Percentiles rank a stretch among this genome's conserved stretches.
Conservation (phyloP, 2,888 invertebrate genomes). For the Campoletis raptor region DNA sequence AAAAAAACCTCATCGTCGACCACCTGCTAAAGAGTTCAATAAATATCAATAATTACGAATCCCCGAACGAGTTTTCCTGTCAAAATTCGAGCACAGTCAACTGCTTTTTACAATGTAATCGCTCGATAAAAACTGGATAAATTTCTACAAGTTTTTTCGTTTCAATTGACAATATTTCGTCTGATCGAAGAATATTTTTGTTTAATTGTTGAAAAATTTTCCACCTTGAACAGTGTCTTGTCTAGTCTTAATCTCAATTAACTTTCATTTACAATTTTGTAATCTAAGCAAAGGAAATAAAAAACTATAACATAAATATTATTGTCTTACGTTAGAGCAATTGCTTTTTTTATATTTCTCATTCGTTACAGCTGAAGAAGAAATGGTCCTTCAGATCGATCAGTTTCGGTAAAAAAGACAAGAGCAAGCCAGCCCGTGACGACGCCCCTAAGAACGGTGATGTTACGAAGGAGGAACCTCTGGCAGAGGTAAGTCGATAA, state of each 20-base stretch:
- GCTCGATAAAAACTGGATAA: not conserved
- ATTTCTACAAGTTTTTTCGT: not conserved
- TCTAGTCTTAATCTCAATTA: not conserved
- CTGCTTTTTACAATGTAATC: not conserved
- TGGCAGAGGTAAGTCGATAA: slow-evolving; percentile 86
- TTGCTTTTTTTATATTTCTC: slow-evolving; percentile 57
- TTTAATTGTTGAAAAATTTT: too few relatives aligned
- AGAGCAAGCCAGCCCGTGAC: slow-evolving; percentile 92
- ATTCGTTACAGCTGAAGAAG: slow-evolving; percentile 89
- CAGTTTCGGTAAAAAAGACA: slow-evolving; percentile 95
- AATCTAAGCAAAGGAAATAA: not conserved
- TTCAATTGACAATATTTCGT: not conserved
- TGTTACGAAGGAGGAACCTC: slow-evolving; percentile 87
- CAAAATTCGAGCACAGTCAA: not conserved
- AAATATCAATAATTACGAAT: not conserved
- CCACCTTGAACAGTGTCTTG: not conserved
- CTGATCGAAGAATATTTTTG: too few relatives aligned
- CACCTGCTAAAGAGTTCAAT: not conserved
- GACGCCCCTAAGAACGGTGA: slow-evolving; percentile 87
- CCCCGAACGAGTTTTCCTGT: not conserved
- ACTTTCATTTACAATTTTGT: not conserved
- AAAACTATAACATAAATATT: not conserved
- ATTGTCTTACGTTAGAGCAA: not conserved
- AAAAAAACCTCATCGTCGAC: not conserved
- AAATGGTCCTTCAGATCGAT: slow-evolving; percentile 96